These are phyloP conservation scores for Melipona beecheii DNA, from an alignment of 2,888 invertebrate genomes.

Conservation along the genomic window DNA sequence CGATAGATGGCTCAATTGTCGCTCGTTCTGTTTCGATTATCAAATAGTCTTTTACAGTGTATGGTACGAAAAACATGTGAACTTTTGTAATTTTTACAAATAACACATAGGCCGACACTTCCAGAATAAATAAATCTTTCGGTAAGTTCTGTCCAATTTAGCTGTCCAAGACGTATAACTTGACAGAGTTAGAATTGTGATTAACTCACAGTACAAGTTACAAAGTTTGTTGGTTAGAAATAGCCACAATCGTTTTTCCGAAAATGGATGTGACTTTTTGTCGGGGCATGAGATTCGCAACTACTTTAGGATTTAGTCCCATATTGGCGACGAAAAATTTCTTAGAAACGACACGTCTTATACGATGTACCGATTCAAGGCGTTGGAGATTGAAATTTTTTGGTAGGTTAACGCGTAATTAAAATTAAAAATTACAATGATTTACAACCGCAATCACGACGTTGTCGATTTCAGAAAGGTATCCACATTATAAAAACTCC, in stretches of 20 bases:
- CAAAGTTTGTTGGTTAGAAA: constrained; percentile 62
- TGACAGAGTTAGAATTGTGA: not conserved
- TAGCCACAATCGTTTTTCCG: constrained; percentile 52
- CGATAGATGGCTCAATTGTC: constrained; percentile 32
- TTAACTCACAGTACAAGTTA: not conserved
- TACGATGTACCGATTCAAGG: constrained; percentile 60
- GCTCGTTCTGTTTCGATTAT: not conserved
- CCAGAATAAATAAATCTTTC: not conserved
- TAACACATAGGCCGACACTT: not conserved
- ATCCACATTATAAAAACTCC: constrained; percentile 46
- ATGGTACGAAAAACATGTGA: constrained; percentile 28
- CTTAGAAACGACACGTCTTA: constrained; percentile 51
- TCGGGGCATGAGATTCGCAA: constrained; percentile 63
- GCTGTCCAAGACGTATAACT: not conserved
- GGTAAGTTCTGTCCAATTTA: constrained; percentile 31
- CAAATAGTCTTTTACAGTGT: constrained; percentile 4
- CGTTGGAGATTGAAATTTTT: constrained; percentile 51
- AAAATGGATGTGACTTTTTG: constrained; percentile 73
- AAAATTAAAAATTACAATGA: not conserved
- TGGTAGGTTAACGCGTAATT: constrained; percentile 62
- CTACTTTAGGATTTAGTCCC: constrained; percentile 54
- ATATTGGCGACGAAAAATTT: constrained; percentile 51
- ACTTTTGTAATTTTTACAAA: constrained; percentile 31
- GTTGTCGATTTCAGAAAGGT: constrained; percentile 59
- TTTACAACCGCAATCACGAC: not conserved